Base-by-base conservation (phyloP, 2,888 invertebrate species). In the Apomyelois bistriatella region DNA sequence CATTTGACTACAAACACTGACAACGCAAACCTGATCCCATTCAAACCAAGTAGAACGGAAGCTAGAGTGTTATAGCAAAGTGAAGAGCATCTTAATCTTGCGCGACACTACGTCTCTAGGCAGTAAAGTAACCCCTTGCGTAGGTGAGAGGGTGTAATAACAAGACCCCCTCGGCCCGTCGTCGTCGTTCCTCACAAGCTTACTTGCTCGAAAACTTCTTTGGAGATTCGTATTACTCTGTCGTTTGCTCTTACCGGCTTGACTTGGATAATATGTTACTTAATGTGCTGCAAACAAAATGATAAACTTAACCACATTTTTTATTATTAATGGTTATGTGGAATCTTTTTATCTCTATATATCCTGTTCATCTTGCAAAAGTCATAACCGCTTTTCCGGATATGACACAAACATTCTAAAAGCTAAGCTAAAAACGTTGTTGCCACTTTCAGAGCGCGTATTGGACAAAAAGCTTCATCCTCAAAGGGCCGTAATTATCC, bases 71-170 rank as follows among this genome's bases (percentile, higher is more conserved):
- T 84, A 81, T 78, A 80, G 79, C 76, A 76, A 83, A 82, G 78
- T 76, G 71, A 78, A 71, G 67, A 83, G 82, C 81, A 74, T 84
- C 87, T 87, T 87, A 88, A 88, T 87, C 83, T 87, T 76, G 75
- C 74, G 77, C 82, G 84, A 84, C 84, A 80, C 82, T 76, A 78
- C 69, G 70, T 76, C 76, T 85, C 74, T 69, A 70, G 80, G 76
- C 72, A 72, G 81, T 79, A 80, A 79, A 72, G 81, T 79, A 80
- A 79, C 80, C 80, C 79, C 85, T 82, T 82, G 78, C 83, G 80
- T 85, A 85, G 87, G 85, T 85, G 87, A 87, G 84, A 85, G 85
- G 85, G 88, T 86, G 87, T 86, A 85, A 86, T 88, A 89, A 88
- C 86, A 87, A 82, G 82, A 80, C 77, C 66, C 67, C 64, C 61